phyloP scores from a whole-genome alignment of 2,113 vertebrate species.

The Channa maculata region DNA sequence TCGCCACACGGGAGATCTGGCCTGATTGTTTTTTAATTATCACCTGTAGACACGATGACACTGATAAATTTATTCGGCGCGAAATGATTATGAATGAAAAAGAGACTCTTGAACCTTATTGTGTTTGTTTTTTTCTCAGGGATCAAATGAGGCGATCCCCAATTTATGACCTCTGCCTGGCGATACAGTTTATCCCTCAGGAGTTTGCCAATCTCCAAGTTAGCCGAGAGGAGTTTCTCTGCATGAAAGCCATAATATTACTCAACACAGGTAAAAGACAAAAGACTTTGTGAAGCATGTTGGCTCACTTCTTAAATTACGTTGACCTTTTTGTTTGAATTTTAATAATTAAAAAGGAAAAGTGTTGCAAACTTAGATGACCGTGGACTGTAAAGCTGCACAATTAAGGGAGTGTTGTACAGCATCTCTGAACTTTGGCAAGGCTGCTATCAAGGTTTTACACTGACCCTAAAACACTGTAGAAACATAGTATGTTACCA shows the following conservation, averaged over 20 bases:
- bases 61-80: neutral
- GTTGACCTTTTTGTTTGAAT: neutral
- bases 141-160: constrained; percentile 95
- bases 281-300: neutral
- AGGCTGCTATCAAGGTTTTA: constrained; percentile 26
- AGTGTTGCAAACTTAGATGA: constrained; percentile 38
- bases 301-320: neutral
- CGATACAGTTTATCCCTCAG: constrained; percentile 96
- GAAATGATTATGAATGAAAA: neutral
- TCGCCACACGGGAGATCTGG: neutral
- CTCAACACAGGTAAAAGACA: constrained; percentile 92
- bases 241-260: constrained; percentile 97
- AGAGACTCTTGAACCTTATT: neutral
- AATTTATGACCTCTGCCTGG: constrained; percentile 93
- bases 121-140: constrained; percentile 70
- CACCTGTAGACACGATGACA: neutral
- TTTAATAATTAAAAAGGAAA: neutral
- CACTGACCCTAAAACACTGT: constrained; percentile 6
- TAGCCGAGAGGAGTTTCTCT: constrained; percentile 94
- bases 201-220: constrained; percentile 96
- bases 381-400: neutral
- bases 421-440: constrained; percentile 13
- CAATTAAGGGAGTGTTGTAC: constrained; percentile 17
- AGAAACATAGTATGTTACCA: neutral
- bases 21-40: neutral